Conservation (phyloP, 2,888 invertebrate species). For the Cinara cedri region DNA sequence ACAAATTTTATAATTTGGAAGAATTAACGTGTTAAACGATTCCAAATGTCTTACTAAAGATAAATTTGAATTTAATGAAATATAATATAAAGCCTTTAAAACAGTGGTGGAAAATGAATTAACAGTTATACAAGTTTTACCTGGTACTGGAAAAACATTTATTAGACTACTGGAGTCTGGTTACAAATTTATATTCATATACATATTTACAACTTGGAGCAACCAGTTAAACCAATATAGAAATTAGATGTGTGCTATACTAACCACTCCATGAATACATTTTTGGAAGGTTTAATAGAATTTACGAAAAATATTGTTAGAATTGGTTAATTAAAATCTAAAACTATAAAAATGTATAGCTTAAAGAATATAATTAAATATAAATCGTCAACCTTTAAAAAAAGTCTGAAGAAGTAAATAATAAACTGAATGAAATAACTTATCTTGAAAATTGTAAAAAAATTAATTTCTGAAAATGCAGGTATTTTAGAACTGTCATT, state of each 20-base stretch:
- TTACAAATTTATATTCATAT: constrained; percentile 30
- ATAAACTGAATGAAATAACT: constrained; percentile 6
- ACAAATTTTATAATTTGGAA: constrained; percentile 46
- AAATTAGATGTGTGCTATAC: constrained; percentile 80
- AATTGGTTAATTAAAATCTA: constrained; percentile 73
- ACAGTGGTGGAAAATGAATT: constrained; percentile 75
- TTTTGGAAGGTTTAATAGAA: constrained; percentile 73
- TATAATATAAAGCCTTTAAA: constrained; percentile 73
- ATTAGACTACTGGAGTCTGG: constrained; percentile 70
- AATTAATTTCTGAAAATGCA: constrained; percentile 13
- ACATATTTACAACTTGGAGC: no score
- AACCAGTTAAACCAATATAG: neutral
- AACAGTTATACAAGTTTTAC: constrained; percentile 83
- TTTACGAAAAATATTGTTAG: constrained; percentile 71
- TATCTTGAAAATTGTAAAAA: constrained; percentile 25
- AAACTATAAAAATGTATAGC: constrained; percentile 62
- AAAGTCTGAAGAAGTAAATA: neutral
- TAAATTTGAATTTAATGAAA: constrained; percentile 68
- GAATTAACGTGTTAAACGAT: constrained; percentile 36
- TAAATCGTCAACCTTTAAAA: neutral
- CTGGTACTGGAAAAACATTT: constrained; percentile 86
- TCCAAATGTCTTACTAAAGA: constrained; percentile 60
- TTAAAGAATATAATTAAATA: constrained; percentile 28
- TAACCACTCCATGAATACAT: constrained; percentile 87
- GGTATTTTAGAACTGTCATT: constrained; percentile 39